phyloP scores from a whole-genome alignment of 2,888 invertebrate species.

The Papilio protenor region DNA sequence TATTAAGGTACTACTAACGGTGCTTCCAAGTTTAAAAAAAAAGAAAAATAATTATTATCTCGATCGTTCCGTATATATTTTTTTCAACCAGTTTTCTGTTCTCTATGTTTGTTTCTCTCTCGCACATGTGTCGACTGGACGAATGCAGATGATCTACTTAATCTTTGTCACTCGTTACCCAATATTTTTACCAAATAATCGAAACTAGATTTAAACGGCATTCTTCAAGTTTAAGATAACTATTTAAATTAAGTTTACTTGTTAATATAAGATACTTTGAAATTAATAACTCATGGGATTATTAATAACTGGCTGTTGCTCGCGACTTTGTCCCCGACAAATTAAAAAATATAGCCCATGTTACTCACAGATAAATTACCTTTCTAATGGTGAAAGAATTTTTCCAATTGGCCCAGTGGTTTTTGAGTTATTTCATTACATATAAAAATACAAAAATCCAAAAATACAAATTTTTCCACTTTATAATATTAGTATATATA shows the following conservation, averaged over 20 bases:
- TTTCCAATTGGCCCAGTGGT: too few relatives aligned
- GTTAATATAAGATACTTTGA: neutral
- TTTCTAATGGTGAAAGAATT: too few relatives aligned
- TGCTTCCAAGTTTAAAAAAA: conserved; percentile 19
- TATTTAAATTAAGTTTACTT: neutral
- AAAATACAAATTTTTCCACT: too few relatives aligned
- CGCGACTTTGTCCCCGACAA: too few relatives aligned
- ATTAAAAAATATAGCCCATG: too few relatives aligned
- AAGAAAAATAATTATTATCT: conserved; percentile 12
- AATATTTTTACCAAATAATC: conserved; percentile 47
- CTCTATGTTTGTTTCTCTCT: conserved; percentile 43
- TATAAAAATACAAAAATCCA: too few relatives aligned
- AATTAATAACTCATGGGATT: too few relatives aligned
- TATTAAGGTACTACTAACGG: conserved; percentile 39
- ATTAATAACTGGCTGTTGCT: too few relatives aligned
- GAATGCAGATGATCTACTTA: conserved; percentile 57
- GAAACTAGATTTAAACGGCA: conserved; percentile 6
- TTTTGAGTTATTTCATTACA: too few relatives aligned
- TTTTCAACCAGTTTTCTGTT: conserved; percentile 38
- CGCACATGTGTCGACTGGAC: conserved; percentile 53
- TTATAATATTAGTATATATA: too few relatives aligned
- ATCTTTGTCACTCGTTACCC: conserved; percentile 45
- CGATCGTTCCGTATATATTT: conserved; percentile 31
- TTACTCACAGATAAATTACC: too few relatives aligned
- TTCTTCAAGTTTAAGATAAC: neutral